Base-by-base conservation (phyloP, 2,113 vertebrate genomes). In the Illadopsis cleaveri region DNA sequence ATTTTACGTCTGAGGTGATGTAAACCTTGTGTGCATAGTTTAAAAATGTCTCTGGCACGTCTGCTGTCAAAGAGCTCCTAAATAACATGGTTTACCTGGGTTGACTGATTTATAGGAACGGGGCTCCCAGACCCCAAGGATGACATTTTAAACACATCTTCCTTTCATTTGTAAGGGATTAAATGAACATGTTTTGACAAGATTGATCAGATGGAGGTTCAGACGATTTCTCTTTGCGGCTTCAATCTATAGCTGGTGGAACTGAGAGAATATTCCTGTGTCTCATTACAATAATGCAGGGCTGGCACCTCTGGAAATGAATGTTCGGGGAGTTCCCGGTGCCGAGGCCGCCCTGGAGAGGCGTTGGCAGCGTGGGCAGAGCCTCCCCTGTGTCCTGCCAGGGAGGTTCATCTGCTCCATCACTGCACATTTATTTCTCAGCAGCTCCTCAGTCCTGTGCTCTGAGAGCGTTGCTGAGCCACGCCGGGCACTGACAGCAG, bases 161-260 rank as follows among this genome's bases (percentile, higher is more conserved):
- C 93, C 92, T 96, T 96, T 88, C 96, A 54, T 96, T 97, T 95
- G 90, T 86, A 79, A 84, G 95, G 95, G 94, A 95, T 96, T 94
- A 94, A 95, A 92, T 12, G 94, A 94, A 45, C 27, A 0, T 84
- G 90, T 96, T 97, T 88, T 93, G 97, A 97, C 95, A 96, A 90
- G 97, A 96, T 94, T 84, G 93, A 96, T 97, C 92, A 47, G 56
- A 30, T 1, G 33, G 88, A 64, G 86, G 69, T 66, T 84, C 83
- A 90, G 96, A 77, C 9, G 18, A 93, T 76, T 95, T 50, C 90
- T 95, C 93, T 87, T 91, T 37, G 45, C 7, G 7, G 90, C 85
- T 96, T 47, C 96, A 79, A 80, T 92, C 96, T 88, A 44, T 72
- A 89, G 93, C 83, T 91, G 51, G 91, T 71, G 37, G 56, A 91